phyloP scores from a whole-genome alignment of 1,140 invertebrate species.

The Caenorhabditis brenneri region DNA sequence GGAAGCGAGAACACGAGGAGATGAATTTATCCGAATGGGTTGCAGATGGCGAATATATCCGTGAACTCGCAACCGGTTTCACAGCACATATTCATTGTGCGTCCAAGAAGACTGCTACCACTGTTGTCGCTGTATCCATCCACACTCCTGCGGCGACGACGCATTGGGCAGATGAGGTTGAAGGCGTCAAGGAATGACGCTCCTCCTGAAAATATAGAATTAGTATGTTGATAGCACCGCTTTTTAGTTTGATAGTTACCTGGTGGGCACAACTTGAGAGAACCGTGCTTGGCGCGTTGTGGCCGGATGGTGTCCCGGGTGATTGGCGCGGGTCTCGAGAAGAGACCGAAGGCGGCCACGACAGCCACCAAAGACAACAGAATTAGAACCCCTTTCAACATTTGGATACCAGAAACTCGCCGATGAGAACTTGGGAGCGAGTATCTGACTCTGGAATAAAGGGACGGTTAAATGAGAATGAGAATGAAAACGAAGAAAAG shows the following conservation, averaged over 20 bases:
- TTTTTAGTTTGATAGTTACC: background rate
- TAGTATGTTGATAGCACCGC: background rate
- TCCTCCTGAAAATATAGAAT: slow-evolving; percentile 8
- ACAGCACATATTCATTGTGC: slow-evolving; percentile 38
- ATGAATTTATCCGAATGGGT: slow-evolving; percentile 4
- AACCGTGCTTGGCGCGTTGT: slow-evolving; percentile 26
- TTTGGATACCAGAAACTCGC: slow-evolving; percentile 20
- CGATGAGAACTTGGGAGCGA: background rate
- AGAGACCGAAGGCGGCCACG: slow-evolving; percentile 26
- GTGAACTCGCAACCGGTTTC: slow-evolving; percentile 36
- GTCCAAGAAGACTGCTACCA: background rate
- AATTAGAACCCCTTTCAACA: slow-evolving; percentile 29
- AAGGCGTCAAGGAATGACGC: slow-evolving; percentile 41
- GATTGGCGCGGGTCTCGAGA: slow-evolving; percentile 20
- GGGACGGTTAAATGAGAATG: background rate
- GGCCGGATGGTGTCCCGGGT: slow-evolving; percentile 31
- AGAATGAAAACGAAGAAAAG: background rate
- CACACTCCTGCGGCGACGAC: slow-evolving; percentile 20
- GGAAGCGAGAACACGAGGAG: background rate
- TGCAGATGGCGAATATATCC: slow-evolving; percentile 41
- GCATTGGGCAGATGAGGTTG: slow-evolving; percentile 39
- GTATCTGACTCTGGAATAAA: slow-evolving; percentile 18
- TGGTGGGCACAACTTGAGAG: slow-evolving; percentile 40
- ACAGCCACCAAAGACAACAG: slow-evolving; percentile 35
- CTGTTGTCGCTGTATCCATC: background rate